Conservation (phyloP, 2,797 vertebrate species). For the Peromyscus attwateri region DNA sequence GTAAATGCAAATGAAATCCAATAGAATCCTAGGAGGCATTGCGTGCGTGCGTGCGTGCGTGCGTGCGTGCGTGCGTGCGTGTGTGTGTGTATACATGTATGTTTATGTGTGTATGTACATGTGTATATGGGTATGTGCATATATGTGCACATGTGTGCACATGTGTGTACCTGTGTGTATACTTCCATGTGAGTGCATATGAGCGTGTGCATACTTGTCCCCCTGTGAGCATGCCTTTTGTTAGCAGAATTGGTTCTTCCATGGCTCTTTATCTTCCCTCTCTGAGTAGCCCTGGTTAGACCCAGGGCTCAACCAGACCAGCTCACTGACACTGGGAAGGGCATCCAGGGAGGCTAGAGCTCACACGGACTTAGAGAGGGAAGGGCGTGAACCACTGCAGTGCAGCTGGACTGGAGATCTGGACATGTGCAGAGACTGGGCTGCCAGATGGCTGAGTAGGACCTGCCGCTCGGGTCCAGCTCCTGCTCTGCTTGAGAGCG, state of each 20-base stretch:
- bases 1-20: not conserved
- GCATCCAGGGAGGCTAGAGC: not conserved
- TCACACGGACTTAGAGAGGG: not conserved
- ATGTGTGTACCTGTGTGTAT: rapidly evolving
- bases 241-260: not conserved
- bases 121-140: not conserved
- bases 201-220: rapidly evolving
- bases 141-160: too few species aligned
- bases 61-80: too few species aligned
- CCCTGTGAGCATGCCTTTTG: not conserved
- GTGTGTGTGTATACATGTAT: too few species aligned
- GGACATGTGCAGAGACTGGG: not conserved
- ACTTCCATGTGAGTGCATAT: not conserved
- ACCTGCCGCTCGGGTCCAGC: not conserved
- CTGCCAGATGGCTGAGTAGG: not conserved
- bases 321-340: not conserved
- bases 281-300: not conserved
- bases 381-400: not conserved
- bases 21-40: not conserved
- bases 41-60: rapidly evolving
- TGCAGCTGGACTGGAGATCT: not conserved
- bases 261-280: not conserved
- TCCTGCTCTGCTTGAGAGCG: not conserved
- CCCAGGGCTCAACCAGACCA: not conserved
- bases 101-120: too few species aligned